Conservation (phyloP, 23 tunicate species). For the Trididemnum nubilum region DNA sequence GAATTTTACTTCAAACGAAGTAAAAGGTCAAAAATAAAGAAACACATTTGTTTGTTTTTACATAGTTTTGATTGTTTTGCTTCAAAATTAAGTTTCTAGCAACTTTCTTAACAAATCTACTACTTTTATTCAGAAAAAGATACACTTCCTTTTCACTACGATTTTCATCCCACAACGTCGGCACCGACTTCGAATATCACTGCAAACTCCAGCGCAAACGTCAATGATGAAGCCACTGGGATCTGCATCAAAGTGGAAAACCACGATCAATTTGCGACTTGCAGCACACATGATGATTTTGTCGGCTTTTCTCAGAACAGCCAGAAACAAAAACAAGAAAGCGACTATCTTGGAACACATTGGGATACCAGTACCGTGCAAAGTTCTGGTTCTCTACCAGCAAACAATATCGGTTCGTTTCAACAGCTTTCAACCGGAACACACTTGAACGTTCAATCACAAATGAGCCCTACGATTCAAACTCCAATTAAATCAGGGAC, state of each 20-base stretch:
- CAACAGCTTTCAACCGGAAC: neutral
- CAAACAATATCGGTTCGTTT: neutral
- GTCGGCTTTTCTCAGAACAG: neutral
- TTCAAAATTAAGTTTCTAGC: neutral
- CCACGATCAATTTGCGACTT: neutral
- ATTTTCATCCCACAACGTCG: neutral
- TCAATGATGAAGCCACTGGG: neutral
- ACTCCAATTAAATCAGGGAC: conserved; percentile 5
- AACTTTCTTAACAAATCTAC: neutral
- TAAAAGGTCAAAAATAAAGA: too few relatives aligned
- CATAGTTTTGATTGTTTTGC: too few relatives aligned
- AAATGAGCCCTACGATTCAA: neutral
- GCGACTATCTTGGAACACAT: neutral
- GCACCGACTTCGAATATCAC: neutral
- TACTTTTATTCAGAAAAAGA: neutral
- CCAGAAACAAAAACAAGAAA: neutral
- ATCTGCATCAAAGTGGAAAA: conserved; percentile 15
- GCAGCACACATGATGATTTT: neutral
- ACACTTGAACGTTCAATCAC: conserved; percentile 24
- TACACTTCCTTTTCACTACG: neutral
- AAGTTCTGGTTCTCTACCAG: too few relatives aligned
- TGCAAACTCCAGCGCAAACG: neutral
- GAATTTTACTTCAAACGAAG: too few relatives aligned
- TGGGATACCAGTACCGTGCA: neutral
- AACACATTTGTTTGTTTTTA: too few relatives aligned